Evolutionary conservation across 2,113 vertebrate genomes (phyloP), one percentile per base, ranked within the genome.

Genomic region (Muscicapa adusta): DNA sequence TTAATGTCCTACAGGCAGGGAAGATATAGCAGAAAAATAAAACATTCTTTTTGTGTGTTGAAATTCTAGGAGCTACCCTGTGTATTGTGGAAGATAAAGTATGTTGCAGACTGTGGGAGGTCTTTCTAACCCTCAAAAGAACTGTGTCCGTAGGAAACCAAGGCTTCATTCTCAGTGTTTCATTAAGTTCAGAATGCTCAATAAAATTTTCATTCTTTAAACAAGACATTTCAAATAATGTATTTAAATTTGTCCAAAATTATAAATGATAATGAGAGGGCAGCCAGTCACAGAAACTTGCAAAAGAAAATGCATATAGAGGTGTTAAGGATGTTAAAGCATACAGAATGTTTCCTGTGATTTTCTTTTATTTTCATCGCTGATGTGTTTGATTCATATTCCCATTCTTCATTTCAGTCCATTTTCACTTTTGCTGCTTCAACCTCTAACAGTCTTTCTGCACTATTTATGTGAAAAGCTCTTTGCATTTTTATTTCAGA

Each of bases 401-500:
- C 74, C 25, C 7, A 10, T 58, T 91, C 36, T 94, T 91, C 38
- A 34, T 87, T 91, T 77, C 65, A 87, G 50, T 86, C 47, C 65
- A 48, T 94, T 96, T 96, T 70, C 56, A 78, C 70, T 85, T 95
- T 54, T 88, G 16, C 50, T 94, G 29, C 60, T 86, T 89, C 71
- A 74, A 61, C 56, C 36, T 94, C 74, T 95, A 63, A 50, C 51
- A 86, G 23, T 70, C 40, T 80, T 76, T 82, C 84, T 94, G 75
- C 70, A 74, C 84, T 85, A 94, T 70, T 65, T 65, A 54, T 54
- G 48, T 91, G 85, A 72, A 93, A 88, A 90, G 57, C 81, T 88
- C 58, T 66, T 83, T 70, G 81, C 78, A 91, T 85, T 92, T 94
- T 89, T 71, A 90, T 94, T 91, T 97, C 43, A 82, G 81, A 75